Conservation (phyloP, 2,888 invertebrate species). For the Cremastinae sp. region DNA sequence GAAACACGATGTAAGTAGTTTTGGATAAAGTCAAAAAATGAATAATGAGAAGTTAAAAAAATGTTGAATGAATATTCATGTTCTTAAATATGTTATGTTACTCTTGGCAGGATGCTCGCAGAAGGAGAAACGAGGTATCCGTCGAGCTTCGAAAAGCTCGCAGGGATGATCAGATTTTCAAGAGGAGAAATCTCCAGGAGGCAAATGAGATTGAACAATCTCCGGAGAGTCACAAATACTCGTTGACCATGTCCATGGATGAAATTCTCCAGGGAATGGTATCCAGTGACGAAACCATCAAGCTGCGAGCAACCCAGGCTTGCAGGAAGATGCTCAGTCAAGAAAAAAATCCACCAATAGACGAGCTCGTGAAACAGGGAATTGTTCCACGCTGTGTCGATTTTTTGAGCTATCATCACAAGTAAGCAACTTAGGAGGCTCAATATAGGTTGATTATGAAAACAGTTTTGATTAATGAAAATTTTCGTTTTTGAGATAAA, state of each 20-base stretch:
- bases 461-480: too few relatives aligned
- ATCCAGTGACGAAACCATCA: constrained; percentile 84
- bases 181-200: constrained; percentile 90
- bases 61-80: too few relatives aligned
- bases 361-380: constrained; percentile 90
- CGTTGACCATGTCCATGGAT: constrained; percentile 83
- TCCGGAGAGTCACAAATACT: constrained; percentile 78
- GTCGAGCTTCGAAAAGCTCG: constrained; percentile 96
- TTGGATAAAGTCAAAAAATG: constrained; percentile 15
- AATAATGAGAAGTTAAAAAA: constrained; percentile 47
- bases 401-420: constrained; percentile 87
- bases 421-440: constrained; percentile 84
- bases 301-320: constrained; percentile 88
- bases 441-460: not conserved
- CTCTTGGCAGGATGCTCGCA: constrained; percentile 88
- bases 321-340: constrained; percentile 94
- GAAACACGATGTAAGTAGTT: constrained; percentile 87
- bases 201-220: constrained; percentile 79
- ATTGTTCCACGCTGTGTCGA: constrained; percentile 91
- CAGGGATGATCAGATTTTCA: constrained; percentile 96
- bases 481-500: too few relatives aligned
- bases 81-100: too few relatives aligned
- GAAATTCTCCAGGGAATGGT: constrained; percentile 89
- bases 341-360: constrained; percentile 95
- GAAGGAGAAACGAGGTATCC: constrained; percentile 93